These are phyloP conservation scores for Charina bottae DNA, from an alignment of 2,113 vertebrate species.

Conservation along the genomic window DNA sequence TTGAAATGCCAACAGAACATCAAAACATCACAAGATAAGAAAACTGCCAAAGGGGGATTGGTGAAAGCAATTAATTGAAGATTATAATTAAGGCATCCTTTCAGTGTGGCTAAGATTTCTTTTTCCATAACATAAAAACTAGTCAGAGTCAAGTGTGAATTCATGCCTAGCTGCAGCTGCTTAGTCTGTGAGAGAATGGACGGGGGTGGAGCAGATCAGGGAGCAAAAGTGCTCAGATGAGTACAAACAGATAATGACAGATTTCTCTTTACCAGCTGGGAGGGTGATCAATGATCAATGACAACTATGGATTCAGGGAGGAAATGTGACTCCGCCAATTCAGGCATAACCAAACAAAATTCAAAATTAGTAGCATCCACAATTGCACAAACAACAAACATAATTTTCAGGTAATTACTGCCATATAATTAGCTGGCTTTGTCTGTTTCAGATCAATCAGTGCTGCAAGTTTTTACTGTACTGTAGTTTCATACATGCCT, in stretches of 20 bases:
- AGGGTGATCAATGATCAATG: not conserved
- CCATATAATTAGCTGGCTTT: conserved; percentile 9
- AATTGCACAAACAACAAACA: not conserved
- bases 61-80: not conserved
- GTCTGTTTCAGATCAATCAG: not conserved
- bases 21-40: conserved; percentile 6
- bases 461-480: not conserved
- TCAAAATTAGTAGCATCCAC: conserved; percentile 10
- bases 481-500: too few species aligned
- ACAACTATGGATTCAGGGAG: not conserved
- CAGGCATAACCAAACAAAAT: not conserved
- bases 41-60: not conserved
- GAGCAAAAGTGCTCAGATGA: not conserved
- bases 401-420: conserved; percentile 19
- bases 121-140: not conserved
- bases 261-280: not conserved
- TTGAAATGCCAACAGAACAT: not conserved
- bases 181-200: not conserved
- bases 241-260: not conserved
- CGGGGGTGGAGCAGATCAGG: not conserved
- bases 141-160: not conserved
- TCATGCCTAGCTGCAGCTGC: not conserved
- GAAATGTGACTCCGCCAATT: not conserved
- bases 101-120: not conserved
- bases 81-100: not conserved